phyloP scores from a whole-genome alignment of 2,888 invertebrate genomes.

The Eutolmus rufibarbis region DNA sequence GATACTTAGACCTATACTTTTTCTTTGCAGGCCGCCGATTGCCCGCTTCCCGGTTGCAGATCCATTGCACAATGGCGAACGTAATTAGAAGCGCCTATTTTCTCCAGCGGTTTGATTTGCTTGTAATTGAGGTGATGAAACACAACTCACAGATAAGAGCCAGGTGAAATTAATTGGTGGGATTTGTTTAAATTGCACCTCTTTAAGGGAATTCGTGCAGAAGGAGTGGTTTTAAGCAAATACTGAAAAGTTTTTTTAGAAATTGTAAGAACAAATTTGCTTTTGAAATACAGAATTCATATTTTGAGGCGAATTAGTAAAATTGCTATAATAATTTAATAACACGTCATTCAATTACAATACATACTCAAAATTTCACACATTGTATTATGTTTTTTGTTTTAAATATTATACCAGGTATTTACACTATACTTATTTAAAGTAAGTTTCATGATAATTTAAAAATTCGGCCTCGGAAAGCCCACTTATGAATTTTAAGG shows the following conservation, averaged over 20 bases:
- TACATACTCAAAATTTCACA: no score
- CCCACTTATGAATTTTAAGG: no score
- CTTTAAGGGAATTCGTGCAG: neutral
- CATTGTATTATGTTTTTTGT: no score
- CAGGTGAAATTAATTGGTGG: neutral
- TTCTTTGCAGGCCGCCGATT: neutral
- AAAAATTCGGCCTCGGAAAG: no score
- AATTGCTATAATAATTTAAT: no score
- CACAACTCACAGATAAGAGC: neutral
- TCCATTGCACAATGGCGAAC: neutral
- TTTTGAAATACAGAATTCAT: no score
- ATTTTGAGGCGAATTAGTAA: no score
- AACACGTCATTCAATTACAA: no score
- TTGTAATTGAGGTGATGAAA: neutral
- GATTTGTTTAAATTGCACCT: neutral
- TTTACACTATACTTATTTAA: no score
- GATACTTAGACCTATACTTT: neutral
- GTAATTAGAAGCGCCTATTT: neutral
- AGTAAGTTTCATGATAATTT: no score
- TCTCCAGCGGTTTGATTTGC: neutral
- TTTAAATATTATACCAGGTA: no score
- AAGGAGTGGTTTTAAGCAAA: neutral
- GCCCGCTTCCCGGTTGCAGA: neutral
- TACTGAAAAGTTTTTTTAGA: neutral
- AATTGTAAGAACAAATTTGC: no score